Base-by-base conservation (phyloP, 2,888 invertebrate genomes). In the Agriopis marginaria region DNA sequence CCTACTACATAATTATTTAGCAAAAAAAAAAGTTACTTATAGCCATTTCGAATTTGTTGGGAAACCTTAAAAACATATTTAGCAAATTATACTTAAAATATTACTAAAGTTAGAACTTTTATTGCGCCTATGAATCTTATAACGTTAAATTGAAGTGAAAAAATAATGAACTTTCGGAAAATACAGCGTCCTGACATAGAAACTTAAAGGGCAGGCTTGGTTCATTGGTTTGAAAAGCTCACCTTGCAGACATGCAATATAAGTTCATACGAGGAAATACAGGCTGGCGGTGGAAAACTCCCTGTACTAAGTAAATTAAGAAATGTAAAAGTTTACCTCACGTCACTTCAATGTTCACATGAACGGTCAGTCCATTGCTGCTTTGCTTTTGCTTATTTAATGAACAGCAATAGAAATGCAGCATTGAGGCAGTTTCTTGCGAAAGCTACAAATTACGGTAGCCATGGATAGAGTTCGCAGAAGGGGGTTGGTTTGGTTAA, bases 191-290 rank as follows among this genome's bases (percentile, higher is more conserved):
- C 79, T 63, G 47, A 60, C 67, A 47, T 58, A 63, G 12, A 69
- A 60, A 63, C 55, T 58, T 32, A 75, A 82, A 83, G 81, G 79
- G 79, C 76, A 79, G 80, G 79, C 78, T 74, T 78, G 80, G 81
- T 77, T 82, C 85, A 84, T 82, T 83, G 85, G 86, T 88, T 90
- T 90, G 87, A 90, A 91, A 89, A 90, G 86, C 86, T 83, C 81
- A 86, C 86, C 86, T 87, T 86, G 83, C 88, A 89, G 87, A 88
- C 89, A 86, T 88, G 89, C 89, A 87, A 89, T 86, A 89, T 85
- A 86, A 84, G 82, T 86, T 86, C 83, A 85, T 85, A 86, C 82
- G 80, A 80, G 80, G 82, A 78, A 78, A 73, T 68, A 75, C 76
- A 70, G 79, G 80, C 79, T 78, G 79, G 77, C 63, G 75, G 51